Evolutionary conservation across 2,888 invertebrate species (phyloP).

Genomic region (Molorchus minor): DNA sequence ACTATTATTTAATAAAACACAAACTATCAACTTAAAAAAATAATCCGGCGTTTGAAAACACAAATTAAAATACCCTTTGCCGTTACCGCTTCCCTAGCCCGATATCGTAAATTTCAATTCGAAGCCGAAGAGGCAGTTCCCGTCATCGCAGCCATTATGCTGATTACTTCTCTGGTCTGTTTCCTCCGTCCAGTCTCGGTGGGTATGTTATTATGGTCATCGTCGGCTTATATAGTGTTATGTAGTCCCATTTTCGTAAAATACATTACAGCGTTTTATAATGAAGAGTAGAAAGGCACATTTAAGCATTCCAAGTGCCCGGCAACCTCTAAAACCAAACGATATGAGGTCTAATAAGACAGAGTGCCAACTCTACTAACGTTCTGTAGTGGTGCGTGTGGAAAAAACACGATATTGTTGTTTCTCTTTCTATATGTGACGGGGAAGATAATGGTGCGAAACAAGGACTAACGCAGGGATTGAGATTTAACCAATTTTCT

Average conservation of each 20-base stretch:
- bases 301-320: constrained; percentile 52
- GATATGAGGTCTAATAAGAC: constrained; percentile 60
- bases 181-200: constrained; percentile 33
- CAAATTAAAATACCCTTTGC: no score
- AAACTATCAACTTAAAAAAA: no score
- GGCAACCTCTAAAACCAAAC: constrained; percentile 54
- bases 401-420: constrained; percentile 9
- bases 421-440: constrained; percentile 22
- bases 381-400: constrained; percentile 4
- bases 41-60: no score
- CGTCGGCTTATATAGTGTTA: constrained; percentile 56
- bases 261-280: constrained; percentile 57
- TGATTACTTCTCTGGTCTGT: constrained; percentile 43
- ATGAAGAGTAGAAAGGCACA: constrained; percentile 59
- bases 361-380: constrained; percentile 53
- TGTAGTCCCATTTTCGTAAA: constrained; percentile 56
- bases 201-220: constrained; percentile 48
- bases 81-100: no score
- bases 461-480: no score
- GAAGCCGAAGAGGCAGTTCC: not conserved
- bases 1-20: no score
- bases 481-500: no score
- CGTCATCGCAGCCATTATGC: constrained; percentile 36
- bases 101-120: not conserved
- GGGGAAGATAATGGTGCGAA: constrained; percentile 22